Evolutionary conservation across 2,888 invertebrate species (phyloP), one percentile per base, ranked within the genome.

Genomic region (Petrolisthes manimaculis): DNA sequence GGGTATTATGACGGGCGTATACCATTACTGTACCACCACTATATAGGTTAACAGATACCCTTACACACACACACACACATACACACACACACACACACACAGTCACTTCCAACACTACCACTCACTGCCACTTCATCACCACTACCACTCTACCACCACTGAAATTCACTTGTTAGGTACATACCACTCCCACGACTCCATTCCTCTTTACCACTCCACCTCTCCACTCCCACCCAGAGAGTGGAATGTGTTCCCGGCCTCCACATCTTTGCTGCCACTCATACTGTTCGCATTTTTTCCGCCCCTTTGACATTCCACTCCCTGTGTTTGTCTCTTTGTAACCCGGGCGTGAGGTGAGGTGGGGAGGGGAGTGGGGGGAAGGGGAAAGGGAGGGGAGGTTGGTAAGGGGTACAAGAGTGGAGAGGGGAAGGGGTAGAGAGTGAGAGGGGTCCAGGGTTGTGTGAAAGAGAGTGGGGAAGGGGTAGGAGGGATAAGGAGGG

Each of bases 1-100:
- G n/a, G n/a, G n/a, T n/a, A n/a, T n/a, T n/a, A n/a, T n/a, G n/a
- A n/a, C n/a, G n/a, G n/a, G n/a, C n/a, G n/a, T n/a, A n/a, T n/a
- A n/a, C n/a, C n/a, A n/a, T n/a, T n/a, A n/a, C n/a, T n/a, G n/a
- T n/a, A n/a, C n/a, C n/a, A n/a, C n/a, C n/a, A n/a, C n/a, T n/a
- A n/a, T n/a, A n/a, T n/a, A n/a, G n/a, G n/a, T n/a, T n/a, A n/a
- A n/a, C n/a, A n/a, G n/a, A n/a, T n/a, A n/a, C n/a, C n/a, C n/a
- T n/a, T n/a, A n/a, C 78, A 53, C 18, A n/a, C 78, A 78, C 78
- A 53, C 78, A n/a, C 75, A 14, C 75, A 37, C 75, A 71, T 24
- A 18, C 18, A 75, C 75, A 21, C 5, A 21, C 37, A 37, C 9
- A 14, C 8, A 37, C 51, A 77, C 53, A 37, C 51, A 77, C 77